Percentiles rank a stretch among this genome's conserved stretches.
These are phyloP conservation scores for Corythoichthys haematopterus DNA, from an alignment of 2,113 vertebrate species.

Conservation along the genomic window DNA sequence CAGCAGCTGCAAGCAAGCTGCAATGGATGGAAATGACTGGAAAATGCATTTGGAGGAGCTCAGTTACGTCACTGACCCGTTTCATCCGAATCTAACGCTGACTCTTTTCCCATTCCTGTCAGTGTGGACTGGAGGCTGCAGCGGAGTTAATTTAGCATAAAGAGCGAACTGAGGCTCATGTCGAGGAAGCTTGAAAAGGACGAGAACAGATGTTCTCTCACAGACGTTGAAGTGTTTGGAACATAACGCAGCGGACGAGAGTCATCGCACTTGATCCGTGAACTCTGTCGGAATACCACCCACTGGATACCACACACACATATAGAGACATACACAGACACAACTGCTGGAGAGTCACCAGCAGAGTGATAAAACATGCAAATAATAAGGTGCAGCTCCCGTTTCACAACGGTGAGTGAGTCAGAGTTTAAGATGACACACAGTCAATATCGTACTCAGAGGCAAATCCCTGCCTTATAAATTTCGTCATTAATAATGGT, in stretches of 20 bases:
- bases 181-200: constrained; percentile 36
- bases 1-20: constrained; percentile 8
- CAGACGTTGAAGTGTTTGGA: constrained; percentile 24
- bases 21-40: neutral
- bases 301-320: constrained; percentile 71
- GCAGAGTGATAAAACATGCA: constrained; percentile 58
- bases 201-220: constrained; percentile 54
- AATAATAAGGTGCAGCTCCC: constrained; percentile 23
- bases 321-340: neutral
- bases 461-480: too few relatives aligned
- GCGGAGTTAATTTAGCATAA: constrained; percentile 55
- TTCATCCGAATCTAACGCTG: neutral
- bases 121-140: constrained; percentile 20
- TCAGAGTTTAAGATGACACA: neutral
- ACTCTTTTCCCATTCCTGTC: constrained; percentile 40
- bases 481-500: too few relatives aligned
- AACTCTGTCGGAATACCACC: constrained; percentile 63
- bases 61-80: constrained; percentile 8
- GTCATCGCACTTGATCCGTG: constrained; percentile 67
- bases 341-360: constrained; percentile 21
- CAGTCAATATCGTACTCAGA: neutral
- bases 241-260: constrained; percentile 47
- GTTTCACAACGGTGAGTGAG: constrained; percentile 21
- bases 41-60: neutral
- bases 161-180: constrained; percentile 35